Evolutionary conservation across 92 coral and sea anemone species (phyloP).

Genomic region (Blastomussa wellsi): DNA sequence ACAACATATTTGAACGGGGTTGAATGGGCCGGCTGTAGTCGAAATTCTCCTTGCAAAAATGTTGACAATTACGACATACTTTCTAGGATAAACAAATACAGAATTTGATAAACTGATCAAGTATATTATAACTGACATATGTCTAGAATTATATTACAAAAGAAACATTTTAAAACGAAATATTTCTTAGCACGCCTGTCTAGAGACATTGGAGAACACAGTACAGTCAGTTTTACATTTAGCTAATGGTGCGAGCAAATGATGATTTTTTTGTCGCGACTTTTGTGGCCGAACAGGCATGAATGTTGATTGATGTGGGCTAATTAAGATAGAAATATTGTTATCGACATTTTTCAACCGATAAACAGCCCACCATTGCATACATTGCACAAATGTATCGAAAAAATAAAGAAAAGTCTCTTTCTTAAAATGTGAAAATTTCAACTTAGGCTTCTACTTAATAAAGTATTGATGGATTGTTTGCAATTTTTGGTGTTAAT

Average conservation of each 20-base stretch:
- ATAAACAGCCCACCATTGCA: not conserved
- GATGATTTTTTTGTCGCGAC: slow-evolving; percentile 7
- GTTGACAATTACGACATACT: not conserved
- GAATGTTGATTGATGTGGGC: slow-evolving; percentile 22
- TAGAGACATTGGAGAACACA: not conserved
- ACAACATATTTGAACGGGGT: not conserved
- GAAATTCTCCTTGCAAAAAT: not conserved
- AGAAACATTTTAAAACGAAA: not conserved
- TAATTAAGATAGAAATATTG: not conserved
- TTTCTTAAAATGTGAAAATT: not conserved
- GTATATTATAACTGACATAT: not conserved
- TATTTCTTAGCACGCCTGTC: not conserved
- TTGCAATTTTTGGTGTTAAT: not conserved
- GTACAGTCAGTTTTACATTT: not conserved
- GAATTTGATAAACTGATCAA: not conserved
- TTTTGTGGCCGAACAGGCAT: not conserved
- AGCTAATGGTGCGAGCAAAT: not conserved
- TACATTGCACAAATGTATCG: not conserved
- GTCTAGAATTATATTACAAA: not conserved
- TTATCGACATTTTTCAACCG: slow-evolving; percentile 4
- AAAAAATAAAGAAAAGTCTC: not conserved
- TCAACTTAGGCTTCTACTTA: not conserved
- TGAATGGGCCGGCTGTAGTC: not conserved
- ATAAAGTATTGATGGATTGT: not conserved
- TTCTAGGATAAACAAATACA: slow-evolving; percentile 4